Base-by-base conservation (phyloP, 2,797 vertebrate genomes). In the Coregonus suidteri region DNA sequence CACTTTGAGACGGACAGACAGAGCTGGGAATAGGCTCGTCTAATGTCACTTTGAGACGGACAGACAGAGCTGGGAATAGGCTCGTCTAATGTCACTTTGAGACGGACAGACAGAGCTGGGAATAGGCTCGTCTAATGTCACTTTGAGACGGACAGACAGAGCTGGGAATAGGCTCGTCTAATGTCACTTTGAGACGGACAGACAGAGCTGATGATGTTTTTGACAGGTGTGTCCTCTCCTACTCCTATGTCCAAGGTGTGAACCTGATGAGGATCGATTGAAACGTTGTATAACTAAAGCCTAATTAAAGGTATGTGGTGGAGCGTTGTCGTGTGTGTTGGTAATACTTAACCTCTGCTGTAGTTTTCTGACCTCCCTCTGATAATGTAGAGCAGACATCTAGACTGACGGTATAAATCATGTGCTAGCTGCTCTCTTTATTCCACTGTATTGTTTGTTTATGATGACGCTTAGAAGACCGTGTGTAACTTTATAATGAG, bases 381-480 rank as follows among this genome's bases (percentile, higher is more conserved):
- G 16, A 20, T 18, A n/a, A 6, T 20, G 7, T 20, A 18, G 56
- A 6, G 56, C 2, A 20, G 56, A 59, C 6, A 59, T 59, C 56
- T 18, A n/a, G 4, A 59, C 4, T 1, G 3, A 59, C 18, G 1
- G 11, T 65, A 7, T n/a, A 30, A 18, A 53, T 73, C 15, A n/a
- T 6, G 25, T 35, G n/a, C 25, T 20, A 59, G 56, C n/a, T 59
- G 64, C 6, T 65, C n/a, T 69, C n/a, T 69, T 73, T 75, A n/a
- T 68, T 64, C 4, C 3, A 20, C 16, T 75, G 16, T 68, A 71
- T 16, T 31, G 7, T 64, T 53, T 20, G 53, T 34, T 68, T 71
- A 74, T 74, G 73, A 69, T 18, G 15, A 79, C 4, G 65, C 9
- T 68, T 83, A 18, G 35, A 59, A 59, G 56, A 18, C 56, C 6